Evolutionary conservation across 2,888 invertebrate genomes (phyloP).

Genomic region (Drosophila buzzatii): DNA sequence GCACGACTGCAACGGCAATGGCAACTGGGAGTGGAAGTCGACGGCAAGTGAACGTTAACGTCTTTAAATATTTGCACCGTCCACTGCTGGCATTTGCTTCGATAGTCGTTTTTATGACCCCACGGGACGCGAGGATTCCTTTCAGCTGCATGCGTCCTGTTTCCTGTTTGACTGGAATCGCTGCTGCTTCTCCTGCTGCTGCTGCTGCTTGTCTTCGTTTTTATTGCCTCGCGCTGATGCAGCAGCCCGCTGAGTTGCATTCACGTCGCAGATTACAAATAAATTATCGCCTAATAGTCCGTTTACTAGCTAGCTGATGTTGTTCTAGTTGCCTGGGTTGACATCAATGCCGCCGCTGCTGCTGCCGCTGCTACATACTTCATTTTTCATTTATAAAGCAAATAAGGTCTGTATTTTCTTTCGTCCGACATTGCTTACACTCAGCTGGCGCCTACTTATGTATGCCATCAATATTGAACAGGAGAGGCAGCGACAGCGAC

Average conservation of each 20-base stretch:
- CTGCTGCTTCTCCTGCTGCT: constrained; percentile 3
- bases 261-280: constrained; percentile 84
- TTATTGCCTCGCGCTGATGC: constrained; percentile 20
- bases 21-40: neutral
- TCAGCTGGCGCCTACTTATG: constrained; percentile 16
- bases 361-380: constrained; percentile 42
- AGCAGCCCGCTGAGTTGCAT: constrained; percentile 52
- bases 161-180: constrained; percentile 31
- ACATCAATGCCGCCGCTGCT: constrained; percentile 2
- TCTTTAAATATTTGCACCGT: constrained; percentile 54
- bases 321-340: constrained; percentile 12
- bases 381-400: constrained; percentile 30
- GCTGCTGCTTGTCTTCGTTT: neutral
- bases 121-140: constrained; percentile 60
- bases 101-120: constrained; percentile 68
- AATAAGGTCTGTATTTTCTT: constrained; percentile 23
- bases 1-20: neutral
- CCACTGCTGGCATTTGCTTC: constrained; percentile 46
- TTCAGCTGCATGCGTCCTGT: constrained; percentile 43
- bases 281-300: constrained; percentile 85
- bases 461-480: constrained; percentile 37
- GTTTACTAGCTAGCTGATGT: constrained; percentile 55
- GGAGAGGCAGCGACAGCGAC: constrained; percentile 1
- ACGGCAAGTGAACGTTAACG: constrained; percentile 7
- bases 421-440: neutral